Conservation (phyloP, 2,888 invertebrate genomes). For the Rhagophthalmus giganteus region DNA sequence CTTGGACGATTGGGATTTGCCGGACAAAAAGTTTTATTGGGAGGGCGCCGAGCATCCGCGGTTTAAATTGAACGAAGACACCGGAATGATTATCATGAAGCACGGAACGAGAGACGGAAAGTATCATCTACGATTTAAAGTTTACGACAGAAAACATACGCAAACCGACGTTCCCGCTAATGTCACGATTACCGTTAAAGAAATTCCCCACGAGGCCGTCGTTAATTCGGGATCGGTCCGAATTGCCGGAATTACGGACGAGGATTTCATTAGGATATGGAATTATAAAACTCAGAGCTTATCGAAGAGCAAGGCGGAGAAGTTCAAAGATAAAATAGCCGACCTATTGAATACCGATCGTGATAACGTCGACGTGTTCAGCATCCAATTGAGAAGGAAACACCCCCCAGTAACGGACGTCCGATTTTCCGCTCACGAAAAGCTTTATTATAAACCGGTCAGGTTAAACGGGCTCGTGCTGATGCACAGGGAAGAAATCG, state of each 20-base stretch:
- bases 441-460: constrained; percentile 93
- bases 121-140: constrained; percentile 80
- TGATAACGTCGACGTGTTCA: constrained; percentile 94
- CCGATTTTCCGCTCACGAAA: constrained; percentile 92
- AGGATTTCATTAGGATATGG: constrained; percentile 95
- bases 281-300: constrained; percentile 85
- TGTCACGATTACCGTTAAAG: constrained; percentile 91
- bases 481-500: constrained; percentile 92
- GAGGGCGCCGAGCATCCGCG: constrained; percentile 82
- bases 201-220: constrained; percentile 94
- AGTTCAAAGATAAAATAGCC: constrained; percentile 85
- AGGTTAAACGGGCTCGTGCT: constrained; percentile 91
- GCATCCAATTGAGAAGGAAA: constrained; percentile 85
- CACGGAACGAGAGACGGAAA: constrained; percentile 88
- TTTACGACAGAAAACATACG: constrained; percentile 92
- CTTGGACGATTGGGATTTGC: constrained; percentile 97
- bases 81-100: constrained; percentile 95
- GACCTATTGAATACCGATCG: constrained; percentile 82
- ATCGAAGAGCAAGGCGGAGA: constrained; percentile 85
- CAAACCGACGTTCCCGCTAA: constrained; percentile 96
- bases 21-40: constrained; percentile 97
- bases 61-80: constrained; percentile 87
- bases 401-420: constrained; percentile 90
- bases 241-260: constrained; percentile 91
- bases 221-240: constrained; percentile 93